These are phyloP conservation scores for Malurus melanocephalus DNA, from an alignment of 2,113 vertebrate genomes.

Conservation along the genomic window DNA sequence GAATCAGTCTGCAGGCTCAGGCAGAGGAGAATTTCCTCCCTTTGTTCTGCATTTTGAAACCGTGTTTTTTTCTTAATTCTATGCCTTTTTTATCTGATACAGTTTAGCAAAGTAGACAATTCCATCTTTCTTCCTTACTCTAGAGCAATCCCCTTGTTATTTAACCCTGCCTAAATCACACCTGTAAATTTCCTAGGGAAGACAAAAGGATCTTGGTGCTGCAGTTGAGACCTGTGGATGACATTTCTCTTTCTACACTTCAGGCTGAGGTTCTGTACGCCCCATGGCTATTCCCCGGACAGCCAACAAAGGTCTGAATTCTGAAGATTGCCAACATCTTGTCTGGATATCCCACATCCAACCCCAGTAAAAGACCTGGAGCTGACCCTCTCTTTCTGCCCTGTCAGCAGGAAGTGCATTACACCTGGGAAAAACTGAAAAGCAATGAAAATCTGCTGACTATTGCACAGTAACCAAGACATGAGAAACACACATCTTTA, in stretches of 20 bases:
- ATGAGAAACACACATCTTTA: not conserved
- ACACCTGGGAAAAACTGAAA: not conserved
- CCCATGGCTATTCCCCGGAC: not conserved
- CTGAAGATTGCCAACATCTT: not conserved
- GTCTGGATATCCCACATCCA: not conserved
- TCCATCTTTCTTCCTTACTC: not conserved
- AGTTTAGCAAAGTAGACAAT: not conserved
- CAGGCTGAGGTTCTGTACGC: not conserved
- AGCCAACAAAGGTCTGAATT: not conserved
- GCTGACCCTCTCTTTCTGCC: not conserved
- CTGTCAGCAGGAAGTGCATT: not conserved
- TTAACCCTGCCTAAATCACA: not conserved
- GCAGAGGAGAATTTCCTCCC: not conserved
- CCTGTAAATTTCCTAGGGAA: not conserved
- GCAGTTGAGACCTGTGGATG: not conserved
- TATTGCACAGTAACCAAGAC: not conserved
- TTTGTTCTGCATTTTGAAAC: slow-evolving; percentile 14
- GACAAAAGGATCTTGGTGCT: not conserved
- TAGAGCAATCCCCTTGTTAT: not conserved
- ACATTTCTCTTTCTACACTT: not conserved
- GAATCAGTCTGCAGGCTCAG: not conserved
- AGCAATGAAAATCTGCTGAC: not conserved
- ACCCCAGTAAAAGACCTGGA: not conserved
- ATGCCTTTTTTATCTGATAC: not conserved
- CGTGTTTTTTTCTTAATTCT: not conserved